phyloP scores from a whole-genome alignment of 2,797 vertebrate genomes.

The Malacoraja senta region DNA sequence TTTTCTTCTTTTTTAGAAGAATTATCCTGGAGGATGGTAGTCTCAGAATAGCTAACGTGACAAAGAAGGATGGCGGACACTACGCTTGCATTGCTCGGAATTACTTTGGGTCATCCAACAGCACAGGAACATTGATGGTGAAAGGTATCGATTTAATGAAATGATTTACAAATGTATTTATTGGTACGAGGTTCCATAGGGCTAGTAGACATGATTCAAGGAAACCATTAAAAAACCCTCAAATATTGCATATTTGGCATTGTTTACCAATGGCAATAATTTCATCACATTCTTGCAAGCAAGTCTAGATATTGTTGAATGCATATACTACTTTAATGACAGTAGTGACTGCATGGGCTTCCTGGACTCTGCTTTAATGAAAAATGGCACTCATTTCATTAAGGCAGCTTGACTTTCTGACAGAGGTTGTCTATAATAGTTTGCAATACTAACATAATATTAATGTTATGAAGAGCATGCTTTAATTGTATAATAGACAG shows the following conservation, averaged over 20 bases:
- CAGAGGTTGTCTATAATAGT: neutral
- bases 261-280: neutral
- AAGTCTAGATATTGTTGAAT: neutral
- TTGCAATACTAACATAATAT: neutral
- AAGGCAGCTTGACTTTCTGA: neutral
- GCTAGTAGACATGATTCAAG: neutral
- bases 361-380: neutral
- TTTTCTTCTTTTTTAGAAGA: conserved; percentile 57
- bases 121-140: conserved; percentile 70
- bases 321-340: neutral
- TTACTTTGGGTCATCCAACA: conserved; percentile 80
- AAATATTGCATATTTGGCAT: neutral
- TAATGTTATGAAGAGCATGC: neutral
- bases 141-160: conserved; percentile 63
- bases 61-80: conserved; percentile 70
- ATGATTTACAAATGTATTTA: neutral
- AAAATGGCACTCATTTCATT: neutral
- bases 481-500: neutral
- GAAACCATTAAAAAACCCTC: neutral
- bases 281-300: neutral
- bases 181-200: neutral
- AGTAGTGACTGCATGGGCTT: neutral
- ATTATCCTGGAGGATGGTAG: conserved; percentile 72
- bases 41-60: conserved; percentile 75
- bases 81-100: conserved; percentile 84